Evolutionary conservation across 2,113 vertebrate species (phyloP).

Genomic region (Trogon melanurus): DNA sequence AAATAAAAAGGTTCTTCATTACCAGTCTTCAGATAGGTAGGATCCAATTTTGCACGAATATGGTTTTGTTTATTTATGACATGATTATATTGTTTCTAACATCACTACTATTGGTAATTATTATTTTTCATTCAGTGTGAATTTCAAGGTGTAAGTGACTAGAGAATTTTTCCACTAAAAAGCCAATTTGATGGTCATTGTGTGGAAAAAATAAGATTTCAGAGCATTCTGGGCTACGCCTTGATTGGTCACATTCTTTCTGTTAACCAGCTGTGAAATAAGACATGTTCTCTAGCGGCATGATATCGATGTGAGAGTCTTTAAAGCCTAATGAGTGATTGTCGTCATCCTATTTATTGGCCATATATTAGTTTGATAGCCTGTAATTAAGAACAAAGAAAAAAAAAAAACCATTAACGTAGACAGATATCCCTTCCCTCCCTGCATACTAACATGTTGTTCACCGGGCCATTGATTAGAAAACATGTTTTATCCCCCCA

Average conservation of each 20-base stretch:
- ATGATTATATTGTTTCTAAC: background rate
- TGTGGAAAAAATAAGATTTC: background rate
- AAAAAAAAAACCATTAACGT: background rate
- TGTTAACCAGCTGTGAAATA: background rate
- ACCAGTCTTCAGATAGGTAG: background rate
- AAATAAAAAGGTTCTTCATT: background rate
- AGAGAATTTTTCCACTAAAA: background rate
- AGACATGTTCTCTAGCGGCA: background rate
- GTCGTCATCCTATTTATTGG: background rate
- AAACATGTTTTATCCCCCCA: background rate
- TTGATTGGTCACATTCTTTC: background rate
- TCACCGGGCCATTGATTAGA: background rate
- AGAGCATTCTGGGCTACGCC: background rate
- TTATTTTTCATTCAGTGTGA: background rate
- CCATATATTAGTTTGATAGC: background rate
- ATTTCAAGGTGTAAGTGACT: background rate
- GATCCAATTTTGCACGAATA: background rate
- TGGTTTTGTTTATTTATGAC: background rate
- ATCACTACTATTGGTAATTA: background rate
- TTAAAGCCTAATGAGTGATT: background rate
- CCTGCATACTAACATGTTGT: background rate
- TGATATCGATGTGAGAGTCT: background rate
- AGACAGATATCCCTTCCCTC: background rate
- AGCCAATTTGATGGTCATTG: background rate
- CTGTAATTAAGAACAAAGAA: background rate